Evolutionary conservation across 1,140 invertebrate species (phyloP).

Genomic region (Teleopsis dalmanni): DNA sequence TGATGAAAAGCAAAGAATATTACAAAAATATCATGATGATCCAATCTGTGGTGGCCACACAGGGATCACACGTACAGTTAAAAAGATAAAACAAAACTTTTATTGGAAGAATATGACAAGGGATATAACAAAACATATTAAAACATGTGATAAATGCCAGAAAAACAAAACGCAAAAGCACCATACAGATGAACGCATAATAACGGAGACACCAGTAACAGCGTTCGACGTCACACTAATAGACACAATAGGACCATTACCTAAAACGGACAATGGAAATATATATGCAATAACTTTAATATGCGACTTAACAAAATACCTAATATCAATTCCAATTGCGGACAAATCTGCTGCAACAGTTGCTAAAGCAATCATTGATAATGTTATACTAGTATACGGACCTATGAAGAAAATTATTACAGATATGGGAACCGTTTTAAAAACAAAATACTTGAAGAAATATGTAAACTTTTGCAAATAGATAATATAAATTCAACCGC

Average conservation of each 20-base stretch:
- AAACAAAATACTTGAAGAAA: too few relatives aligned
- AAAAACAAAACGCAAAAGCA: neutral
- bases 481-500: too few relatives aligned
- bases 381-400: too few relatives aligned
- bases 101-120: neutral
- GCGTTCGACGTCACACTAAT: neutral
- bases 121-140: neutral
- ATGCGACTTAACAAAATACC: neutral
- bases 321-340: too few relatives aligned
- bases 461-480: too few relatives aligned
- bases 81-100: neutral
- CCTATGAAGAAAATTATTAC: too few relatives aligned
- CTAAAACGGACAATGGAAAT: neutral
- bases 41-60: neutral
- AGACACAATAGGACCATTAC: neutral
- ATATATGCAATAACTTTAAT: too few relatives aligned
- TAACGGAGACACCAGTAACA: neutral
- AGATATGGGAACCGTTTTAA: too few relatives aligned
- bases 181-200: neutral
- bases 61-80: neutral
- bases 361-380: too few relatives aligned
- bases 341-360: too few relatives aligned
- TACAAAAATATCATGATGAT: neutral
- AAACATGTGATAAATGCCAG: neutral
- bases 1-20: neutral